phyloP scores from a whole-genome alignment of 1,140 invertebrate species.

The Radopholus similis region DNA sequence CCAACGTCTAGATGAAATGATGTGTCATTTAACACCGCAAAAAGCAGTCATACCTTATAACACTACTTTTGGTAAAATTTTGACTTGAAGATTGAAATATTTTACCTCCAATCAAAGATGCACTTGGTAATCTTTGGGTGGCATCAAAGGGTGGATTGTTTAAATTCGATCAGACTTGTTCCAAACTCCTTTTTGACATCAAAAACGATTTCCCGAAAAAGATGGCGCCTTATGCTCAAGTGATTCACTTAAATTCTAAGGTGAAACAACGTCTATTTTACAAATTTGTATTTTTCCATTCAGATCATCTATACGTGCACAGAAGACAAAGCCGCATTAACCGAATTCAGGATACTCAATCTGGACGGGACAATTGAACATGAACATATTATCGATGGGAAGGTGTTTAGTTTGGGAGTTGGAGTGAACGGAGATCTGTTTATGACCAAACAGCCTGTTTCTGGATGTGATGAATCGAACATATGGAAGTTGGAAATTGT shows the following conservation, averaged over 20 bases:
- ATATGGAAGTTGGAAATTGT: conserved; percentile 42
- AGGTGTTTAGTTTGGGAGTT: conserved; percentile 48
- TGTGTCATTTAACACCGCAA: conserved; percentile 49
- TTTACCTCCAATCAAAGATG: conserved; percentile 23
- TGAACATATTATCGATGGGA: conserved; percentile 56
- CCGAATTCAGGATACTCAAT: conserved; percentile 45
- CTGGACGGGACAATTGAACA: conserved; percentile 51
- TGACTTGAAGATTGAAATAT: neutral
- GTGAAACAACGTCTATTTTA: conserved; percentile 19
- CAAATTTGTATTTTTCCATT: conserved; percentile 7
- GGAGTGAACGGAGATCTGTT: conserved; percentile 46
- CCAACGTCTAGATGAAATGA: conserved; percentile 54
- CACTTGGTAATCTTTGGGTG: conserved; percentile 46
- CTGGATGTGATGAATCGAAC: conserved; percentile 42
- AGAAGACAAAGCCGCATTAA: conserved; percentile 41
- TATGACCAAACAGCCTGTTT: conserved; percentile 38
- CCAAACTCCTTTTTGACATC: conserved; percentile 38
- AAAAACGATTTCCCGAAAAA: conserved; percentile 59
- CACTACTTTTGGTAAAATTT: conserved; percentile 31
- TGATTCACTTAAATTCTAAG: conserved; percentile 44
- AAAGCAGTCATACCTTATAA: conserved; percentile 53
- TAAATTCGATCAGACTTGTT: conserved; percentile 37
- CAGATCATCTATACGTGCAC: conserved; percentile 52
- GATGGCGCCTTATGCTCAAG: conserved; percentile 55
- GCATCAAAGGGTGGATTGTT: conserved; percentile 57